Evolutionary conservation across 2,113 vertebrate genomes (phyloP), one percentile per base, ranked within the genome.

Genomic region (Hydrolagus affinis): DNA sequence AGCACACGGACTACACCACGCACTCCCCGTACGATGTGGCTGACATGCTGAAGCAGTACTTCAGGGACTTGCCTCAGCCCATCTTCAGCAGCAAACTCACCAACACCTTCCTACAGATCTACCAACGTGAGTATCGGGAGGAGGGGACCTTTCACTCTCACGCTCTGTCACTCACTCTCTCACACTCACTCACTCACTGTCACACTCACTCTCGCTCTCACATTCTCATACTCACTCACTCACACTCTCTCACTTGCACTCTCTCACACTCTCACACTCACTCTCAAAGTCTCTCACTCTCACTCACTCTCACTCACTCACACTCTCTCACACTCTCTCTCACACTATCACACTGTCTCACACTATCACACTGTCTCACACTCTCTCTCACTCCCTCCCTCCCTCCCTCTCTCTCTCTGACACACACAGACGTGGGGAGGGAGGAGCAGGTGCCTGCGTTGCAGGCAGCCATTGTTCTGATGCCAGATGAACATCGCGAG

Each of bases 101-200:
- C 0, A 92, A 94, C 15, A 96, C 95, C 86, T 96, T 96, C 88
- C 89, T 96, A 86, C 94, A 96, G 87, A 95, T 96, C 86, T 96
- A 96, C 88, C 95, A 96, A 86, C 90, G 95, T 96, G 87, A 94
- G 94, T n/a, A n/a, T n/a, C n/a, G n/a, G n/a, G n/a, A n/a, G n/a
- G n/a, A n/a, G n/a, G n/a, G n/a, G n/a, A n/a, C n/a, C n/a, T n/a
- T n/a, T n/a, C n/a, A n/a, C n/a, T n/a, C n/a, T n/a, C n/a, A n/a
- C n/a, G n/a, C n/a, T n/a, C n/a, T n/a, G n/a, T n/a, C n/a, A n/a
- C n/a, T n/a, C n/a, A n/a, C n/a, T n/a, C n/a, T n/a, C 69, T 70
- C 69, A 15, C 69, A 15, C 69, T 9, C 69, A 15, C 69, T 70
- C 69, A 14, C 69, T 70, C 69, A 70, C 9, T 70, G 14, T n/a